Base-by-base conservation (phyloP, 37 sponge, comb jelly and placozoan genomes). In the Crambe crambe region DNA sequence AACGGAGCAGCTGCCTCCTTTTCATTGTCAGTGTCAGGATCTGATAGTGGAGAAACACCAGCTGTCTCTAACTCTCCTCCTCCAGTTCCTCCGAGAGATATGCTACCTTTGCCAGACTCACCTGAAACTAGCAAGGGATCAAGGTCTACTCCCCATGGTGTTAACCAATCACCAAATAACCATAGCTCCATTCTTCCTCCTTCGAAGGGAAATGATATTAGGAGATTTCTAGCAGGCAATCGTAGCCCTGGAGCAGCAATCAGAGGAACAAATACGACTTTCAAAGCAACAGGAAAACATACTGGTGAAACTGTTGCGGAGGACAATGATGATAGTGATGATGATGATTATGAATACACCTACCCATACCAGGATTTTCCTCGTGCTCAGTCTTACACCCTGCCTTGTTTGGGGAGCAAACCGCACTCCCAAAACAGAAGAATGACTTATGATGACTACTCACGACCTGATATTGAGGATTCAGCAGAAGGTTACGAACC, bases 401-500 rank as follows among this genome's bases (percentile, higher is more conserved):
- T 27, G 34, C 59, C 75, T 15, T 8, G 9, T 5, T 23, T 47
- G 2, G 57, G 26, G 20, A 15, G 2, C 20, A 26, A 76, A 61
- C 22, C 51, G 3, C 42, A 8, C 2, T 58, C 32, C 3, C 26
- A 61, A 25, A 57, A 59, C 26, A n/a, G 62, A 31, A 57, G 40
- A 40, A 15, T 10, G 17, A 37, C 32, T 21, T 61, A 36, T 34
- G 10, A 32, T 32, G 66, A 65, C 10, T 18, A 30, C 35, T 65
- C 29, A 18, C 41, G 30, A 58, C 61, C 70, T 20, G 42, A 72
- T 27, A 8, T 74, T 3, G 69, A 75, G 1, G 84, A 83, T 54
- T 82, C 83, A 23, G 37, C 30, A 22, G 69, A 63, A 35, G 62
- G 27, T 2, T 64, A 31, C 30, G 84, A 83, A 4, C 69, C 84